Percentiles rank a stretch among this genome's conserved stretches.
Conservation (phyloP, 2,113 vertebrate species). For the Sinocyclocheilus grahami region DNA sequence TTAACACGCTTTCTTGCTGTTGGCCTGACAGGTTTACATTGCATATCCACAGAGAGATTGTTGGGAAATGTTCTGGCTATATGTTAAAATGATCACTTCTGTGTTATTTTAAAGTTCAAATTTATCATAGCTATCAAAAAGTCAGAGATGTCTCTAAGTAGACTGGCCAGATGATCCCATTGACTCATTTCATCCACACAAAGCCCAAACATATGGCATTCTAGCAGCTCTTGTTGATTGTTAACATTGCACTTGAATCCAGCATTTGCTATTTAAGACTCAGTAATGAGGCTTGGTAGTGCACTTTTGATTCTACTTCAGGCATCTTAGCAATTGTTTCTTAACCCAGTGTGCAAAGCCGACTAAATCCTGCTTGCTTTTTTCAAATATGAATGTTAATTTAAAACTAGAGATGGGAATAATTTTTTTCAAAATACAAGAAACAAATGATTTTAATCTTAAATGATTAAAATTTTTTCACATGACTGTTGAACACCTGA, state of each 20-base stretch:
- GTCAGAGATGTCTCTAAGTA: neutral
- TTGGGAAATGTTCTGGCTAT: neutral
- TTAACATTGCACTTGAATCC: neutral
- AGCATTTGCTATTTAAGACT: neutral
- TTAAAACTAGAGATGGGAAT: neutral
- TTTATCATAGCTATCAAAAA: neutral
- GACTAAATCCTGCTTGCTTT: neutral
- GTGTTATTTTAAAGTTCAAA: constrained; percentile 6
- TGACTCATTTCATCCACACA: neutral
- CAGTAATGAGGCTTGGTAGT: neutral
- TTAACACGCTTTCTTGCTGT: constrained; percentile 55
- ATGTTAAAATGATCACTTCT: neutral
- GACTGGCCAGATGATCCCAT: neutral
- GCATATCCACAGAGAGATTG: constrained; percentile 71
- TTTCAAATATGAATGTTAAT: neutral
- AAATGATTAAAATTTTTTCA: too few species aligned
- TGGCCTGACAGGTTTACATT: constrained; percentile 63
- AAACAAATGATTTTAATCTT: too few species aligned
- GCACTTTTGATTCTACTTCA: constrained; percentile 62
- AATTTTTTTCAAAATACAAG: too few species aligned
- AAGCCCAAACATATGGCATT: neutral
- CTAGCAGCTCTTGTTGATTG: neutral
- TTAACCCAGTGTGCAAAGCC: neutral
- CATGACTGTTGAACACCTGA: too few species aligned
- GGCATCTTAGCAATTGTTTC: neutral